Conservation (phyloP, 2,888 invertebrate species). For the Aradus depressus region DNA sequence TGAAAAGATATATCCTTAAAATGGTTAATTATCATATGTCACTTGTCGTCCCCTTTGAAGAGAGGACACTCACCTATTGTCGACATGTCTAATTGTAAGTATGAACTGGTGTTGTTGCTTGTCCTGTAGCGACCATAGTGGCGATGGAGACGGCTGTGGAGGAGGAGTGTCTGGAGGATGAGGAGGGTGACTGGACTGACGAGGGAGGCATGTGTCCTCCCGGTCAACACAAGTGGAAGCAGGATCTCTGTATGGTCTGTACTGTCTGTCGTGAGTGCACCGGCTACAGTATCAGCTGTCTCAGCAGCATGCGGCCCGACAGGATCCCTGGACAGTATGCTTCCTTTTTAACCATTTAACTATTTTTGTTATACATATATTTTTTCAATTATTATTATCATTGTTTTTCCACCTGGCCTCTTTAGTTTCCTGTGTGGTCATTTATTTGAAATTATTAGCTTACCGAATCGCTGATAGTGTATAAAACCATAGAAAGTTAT, state of each 20-base stretch:
- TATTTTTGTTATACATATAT: too few relatives aligned
- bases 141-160: slow-evolving; percentile 49
- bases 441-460: too few relatives aligned
- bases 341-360: too few relatives aligned
- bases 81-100: neutral
- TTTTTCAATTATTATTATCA: too few relatives aligned
- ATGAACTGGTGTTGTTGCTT: neutral
- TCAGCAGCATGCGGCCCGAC: slow-evolving; percentile 63
- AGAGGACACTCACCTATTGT: too few relatives aligned
- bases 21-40: too few relatives aligned
- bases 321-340: slow-evolving; percentile 79
- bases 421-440: too few relatives aligned
- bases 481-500: too few relatives aligned
- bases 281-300: slow-evolving; percentile 76
- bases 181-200: slow-evolving; percentile 43
- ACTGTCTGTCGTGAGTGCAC: slow-evolving; percentile 87
- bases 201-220: slow-evolving; percentile 51
- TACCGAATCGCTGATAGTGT: too few relatives aligned
- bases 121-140: slow-evolving; percentile 27
- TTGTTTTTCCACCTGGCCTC: too few relatives aligned
- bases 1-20: too few relatives aligned
- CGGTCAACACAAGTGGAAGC: slow-evolving; percentile 66
- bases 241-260: slow-evolving; percentile 79
- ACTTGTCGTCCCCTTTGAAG: too few relatives aligned
- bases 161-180: slow-evolving; percentile 45